Evolutionary conservation across 2,797 vertebrate species (phyloP).

Genomic region (Balearica regulorum): DNA sequence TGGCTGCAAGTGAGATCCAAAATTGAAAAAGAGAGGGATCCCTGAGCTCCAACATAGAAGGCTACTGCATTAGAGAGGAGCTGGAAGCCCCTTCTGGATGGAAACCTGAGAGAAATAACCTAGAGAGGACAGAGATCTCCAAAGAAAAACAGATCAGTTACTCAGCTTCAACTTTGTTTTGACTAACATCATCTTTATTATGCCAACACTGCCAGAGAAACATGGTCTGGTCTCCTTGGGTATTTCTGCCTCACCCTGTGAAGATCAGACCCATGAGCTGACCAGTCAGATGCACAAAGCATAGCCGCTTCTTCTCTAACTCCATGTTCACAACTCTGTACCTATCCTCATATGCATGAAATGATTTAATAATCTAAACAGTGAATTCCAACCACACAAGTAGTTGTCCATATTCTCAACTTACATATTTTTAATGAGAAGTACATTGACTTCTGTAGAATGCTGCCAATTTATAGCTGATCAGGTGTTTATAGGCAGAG

Average conservation of each 20-base stretch:
- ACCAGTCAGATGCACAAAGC: not conserved
- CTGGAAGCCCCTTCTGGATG: not conserved
- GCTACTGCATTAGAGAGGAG: not conserved
- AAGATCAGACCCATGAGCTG: not conserved
- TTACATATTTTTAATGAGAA: not conserved
- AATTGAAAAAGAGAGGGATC: not conserved
- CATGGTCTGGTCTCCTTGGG: not conserved
- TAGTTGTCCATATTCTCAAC: not conserved
- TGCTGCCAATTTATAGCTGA: not conserved
- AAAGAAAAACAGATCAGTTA: not conserved
- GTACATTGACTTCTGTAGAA: not conserved
- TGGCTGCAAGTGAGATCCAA: not conserved
- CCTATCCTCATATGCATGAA: accelerated
- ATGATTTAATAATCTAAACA: not conserved
- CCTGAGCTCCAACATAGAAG: not conserved
- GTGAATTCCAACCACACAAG: not conserved
- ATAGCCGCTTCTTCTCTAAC: not conserved
- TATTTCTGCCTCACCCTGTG: not conserved
- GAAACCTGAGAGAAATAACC: not conserved
- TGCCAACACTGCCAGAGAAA: not conserved
- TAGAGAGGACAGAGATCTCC: not conserved
- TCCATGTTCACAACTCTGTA: not conserved
- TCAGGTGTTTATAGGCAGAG: not conserved
- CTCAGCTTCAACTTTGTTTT: not conserved
- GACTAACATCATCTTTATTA: not conserved